A percentile compares a stretch with the other conserved stretches of the same genome.
phyloP scores from a whole-genome alignment of 2,888 invertebrate genomes.

The Apoda limacodes region DNA sequence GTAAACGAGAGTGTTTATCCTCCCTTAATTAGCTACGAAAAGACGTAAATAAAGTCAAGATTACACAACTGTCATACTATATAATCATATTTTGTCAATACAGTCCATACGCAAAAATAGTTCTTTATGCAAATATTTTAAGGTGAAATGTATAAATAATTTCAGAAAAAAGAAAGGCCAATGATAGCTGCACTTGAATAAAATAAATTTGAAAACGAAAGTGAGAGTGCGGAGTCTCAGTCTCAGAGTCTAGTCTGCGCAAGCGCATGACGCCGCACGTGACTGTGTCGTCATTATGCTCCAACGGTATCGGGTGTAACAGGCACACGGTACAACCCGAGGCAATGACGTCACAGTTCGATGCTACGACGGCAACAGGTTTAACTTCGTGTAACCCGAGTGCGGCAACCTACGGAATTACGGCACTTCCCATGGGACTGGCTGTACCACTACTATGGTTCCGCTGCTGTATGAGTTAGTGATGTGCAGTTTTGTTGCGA shows the following conservation, averaged over 20 bases:
- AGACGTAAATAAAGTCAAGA: too few species aligned
- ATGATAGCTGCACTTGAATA: slow-evolving; percentile 22
- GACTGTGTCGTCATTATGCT: slow-evolving; percentile 19
- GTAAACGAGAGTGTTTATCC: too few species aligned
- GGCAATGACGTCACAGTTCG: slow-evolving; percentile 11
- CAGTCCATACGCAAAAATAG: too few species aligned
- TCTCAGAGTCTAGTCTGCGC: slow-evolving; percentile 19
- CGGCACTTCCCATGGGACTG: slow-evolving; percentile 47
- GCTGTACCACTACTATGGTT: too few species aligned
- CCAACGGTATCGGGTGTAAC: slow-evolving; percentile 48
- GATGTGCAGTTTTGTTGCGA: too few species aligned
- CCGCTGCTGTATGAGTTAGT: too few species aligned
- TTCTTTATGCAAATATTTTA: too few species aligned
- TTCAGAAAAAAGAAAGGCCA: slow-evolving; percentile 24
- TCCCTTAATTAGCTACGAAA: too few species aligned
- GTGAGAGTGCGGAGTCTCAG: slow-evolving; percentile 45
- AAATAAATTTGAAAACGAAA: slow-evolving; percentile 47
- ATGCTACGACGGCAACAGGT: slow-evolving; percentile 11
- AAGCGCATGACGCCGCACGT: slow-evolving; percentile 26
- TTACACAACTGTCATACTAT: too few species aligned
- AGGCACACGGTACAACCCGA: neutral
- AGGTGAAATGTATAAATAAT: slow-evolving; percentile 15
- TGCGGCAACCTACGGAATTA: too few species aligned
- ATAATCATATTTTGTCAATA: too few species aligned
- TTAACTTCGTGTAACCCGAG: too few species aligned